Evolutionary conservation across 2,888 invertebrate genomes (phyloP).

Genomic region (Dinocampus coccinellae): DNA sequence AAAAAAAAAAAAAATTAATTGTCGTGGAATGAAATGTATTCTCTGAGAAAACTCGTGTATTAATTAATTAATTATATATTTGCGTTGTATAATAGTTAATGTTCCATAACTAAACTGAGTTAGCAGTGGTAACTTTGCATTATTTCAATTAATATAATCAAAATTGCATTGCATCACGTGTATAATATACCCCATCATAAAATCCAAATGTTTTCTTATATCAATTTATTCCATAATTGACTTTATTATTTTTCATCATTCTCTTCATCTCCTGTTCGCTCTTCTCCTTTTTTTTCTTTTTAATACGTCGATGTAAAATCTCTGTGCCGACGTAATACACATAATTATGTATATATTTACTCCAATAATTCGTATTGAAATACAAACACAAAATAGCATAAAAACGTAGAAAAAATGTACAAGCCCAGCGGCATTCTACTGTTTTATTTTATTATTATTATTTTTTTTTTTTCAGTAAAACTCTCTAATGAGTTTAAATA

Average conservation of each 20-base stretch:
- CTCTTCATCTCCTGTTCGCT: not conserved
- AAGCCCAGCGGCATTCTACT: not conserved
- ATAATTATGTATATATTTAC: not conserved
- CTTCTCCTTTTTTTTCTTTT: not conserved
- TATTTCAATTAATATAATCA: not conserved
- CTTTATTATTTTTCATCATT: not conserved
- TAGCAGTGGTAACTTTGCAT: not conserved
- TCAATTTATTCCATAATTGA: not conserved
- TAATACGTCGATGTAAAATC: not conserved
- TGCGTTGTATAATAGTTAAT: not conserved
- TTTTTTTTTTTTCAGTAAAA: not conserved
- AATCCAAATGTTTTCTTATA: no score
- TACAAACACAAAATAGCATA: not conserved
- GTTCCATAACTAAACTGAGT: not conserved
- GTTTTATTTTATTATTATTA: no score
- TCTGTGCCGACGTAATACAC: not conserved
- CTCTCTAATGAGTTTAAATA: constrained; percentile 8
- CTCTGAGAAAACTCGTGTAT: not conserved
- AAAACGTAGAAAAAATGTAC: not conserved
- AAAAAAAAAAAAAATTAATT: no score
- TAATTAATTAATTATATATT: not conserved
- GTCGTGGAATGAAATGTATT: no score
- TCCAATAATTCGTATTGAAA: not conserved
- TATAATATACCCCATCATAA: no score
- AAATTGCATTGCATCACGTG: not conserved